Evolutionary conservation across 2,113 vertebrate genomes (phyloP), one percentile per base, ranked within the genome.

Genomic region (Azemiops feae): DNA sequence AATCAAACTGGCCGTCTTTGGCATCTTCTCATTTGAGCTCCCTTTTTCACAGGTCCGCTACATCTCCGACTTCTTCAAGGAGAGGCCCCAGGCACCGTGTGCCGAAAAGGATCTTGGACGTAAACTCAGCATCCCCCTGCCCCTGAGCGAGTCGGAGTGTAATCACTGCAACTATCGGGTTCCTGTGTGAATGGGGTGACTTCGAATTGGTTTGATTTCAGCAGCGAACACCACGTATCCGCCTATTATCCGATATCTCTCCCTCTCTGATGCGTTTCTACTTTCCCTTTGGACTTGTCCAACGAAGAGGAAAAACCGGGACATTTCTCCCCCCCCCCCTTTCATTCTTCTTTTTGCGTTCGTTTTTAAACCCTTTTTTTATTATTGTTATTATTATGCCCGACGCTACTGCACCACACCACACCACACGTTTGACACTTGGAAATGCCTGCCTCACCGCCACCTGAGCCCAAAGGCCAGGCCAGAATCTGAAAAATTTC

Each of bases 41-140:
- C 3, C 0, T 39, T 81, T 81, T 7, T 27, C 20, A 5, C 96
- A 99, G 99, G 98, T 99, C 52, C 97, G 88, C 25, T 98, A 98
- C 0, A 96, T 99, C 93, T 99, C 99, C 0, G 98, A 99, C 96
- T 99, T 99, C 97, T 99, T 99, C 95, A 99, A 99, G 96, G 90
- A 95, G 1, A 98, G 98, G 8, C 98, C 98, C 1, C 96, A 97
- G 0, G 96, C 9, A 1, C 95, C 43, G 3, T 97, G 96, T 2
- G 60, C 93, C 0, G 98, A 98, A 25, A 97, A 98, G 22, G 98
- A 98, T 85, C 94, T 93, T 0, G 97, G 98, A 57, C 98, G 96
- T 94, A 99, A 99, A 88, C 97, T 98, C 92, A 99, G 98, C 96
- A 93, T 99, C 39, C 98, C 98, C 0, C 94, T 98, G 90, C 88